A percentile compares a stretch with the other conserved stretches of the same genome.
Conservation (phyloP, 2,113 vertebrate genomes). For the Mirza zaza region DNA sequence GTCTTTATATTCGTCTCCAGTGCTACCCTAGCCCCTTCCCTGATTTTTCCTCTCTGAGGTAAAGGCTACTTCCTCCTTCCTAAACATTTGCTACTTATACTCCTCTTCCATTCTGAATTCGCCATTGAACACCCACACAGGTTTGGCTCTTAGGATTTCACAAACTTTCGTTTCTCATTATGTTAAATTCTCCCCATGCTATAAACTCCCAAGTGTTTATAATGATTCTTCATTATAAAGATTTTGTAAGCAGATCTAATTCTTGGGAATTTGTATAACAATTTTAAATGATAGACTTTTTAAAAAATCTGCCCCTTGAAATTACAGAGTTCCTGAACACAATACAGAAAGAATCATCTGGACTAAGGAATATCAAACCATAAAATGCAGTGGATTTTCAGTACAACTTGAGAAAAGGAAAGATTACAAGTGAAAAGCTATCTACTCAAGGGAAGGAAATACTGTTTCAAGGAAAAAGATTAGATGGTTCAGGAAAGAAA, state of each 20-base stretch:
- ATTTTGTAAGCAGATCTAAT: background rate
- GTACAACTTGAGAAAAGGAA: background rate
- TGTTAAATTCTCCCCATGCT: background rate
- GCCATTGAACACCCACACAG: background rate
- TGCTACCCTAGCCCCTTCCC: background rate
- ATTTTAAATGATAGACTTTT: background rate
- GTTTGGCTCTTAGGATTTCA: background rate
- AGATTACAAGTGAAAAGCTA: background rate
- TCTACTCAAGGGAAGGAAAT: background rate
- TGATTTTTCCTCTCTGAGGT: background rate
- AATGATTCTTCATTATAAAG: background rate
- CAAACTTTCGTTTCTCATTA: background rate
- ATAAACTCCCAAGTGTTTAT: background rate
- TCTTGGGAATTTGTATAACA: background rate
- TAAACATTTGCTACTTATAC: background rate
- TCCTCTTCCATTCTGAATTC: background rate
- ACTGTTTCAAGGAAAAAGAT: background rate
- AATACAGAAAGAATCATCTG: background rate
- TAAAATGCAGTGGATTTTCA: background rate
- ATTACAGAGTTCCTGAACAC: background rate
- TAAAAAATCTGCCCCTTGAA: background rate
- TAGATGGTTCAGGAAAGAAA: background rate
- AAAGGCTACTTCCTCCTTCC: background rate
- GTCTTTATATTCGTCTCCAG: background rate
- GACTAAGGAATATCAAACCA: background rate